Evolutionary conservation across 2,113 vertebrate species (phyloP).

Genomic region (Bubalus kerabau): DNA sequence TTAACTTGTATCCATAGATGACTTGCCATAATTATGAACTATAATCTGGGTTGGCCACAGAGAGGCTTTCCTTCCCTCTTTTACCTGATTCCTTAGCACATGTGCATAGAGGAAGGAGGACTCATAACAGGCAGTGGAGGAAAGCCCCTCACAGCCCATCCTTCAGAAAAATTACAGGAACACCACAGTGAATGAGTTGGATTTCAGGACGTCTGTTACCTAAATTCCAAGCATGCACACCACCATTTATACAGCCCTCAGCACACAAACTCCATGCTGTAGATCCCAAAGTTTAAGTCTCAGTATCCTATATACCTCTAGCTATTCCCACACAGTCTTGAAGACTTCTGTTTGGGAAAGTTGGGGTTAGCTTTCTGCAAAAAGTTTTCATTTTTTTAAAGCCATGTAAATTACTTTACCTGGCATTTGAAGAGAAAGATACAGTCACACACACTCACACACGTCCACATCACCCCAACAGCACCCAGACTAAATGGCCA

Average conservation of each 20-base stretch:
- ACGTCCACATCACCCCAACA: background rate
- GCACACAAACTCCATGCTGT: slow-evolving; percentile 33
- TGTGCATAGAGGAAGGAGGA: background rate
- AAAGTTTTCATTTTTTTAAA: background rate
- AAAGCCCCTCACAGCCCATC: background rate
- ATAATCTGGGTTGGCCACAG: slow-evolving; percentile 24
- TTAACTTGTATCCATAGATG: slow-evolving; percentile 54
- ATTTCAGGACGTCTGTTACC: slow-evolving; percentile 51
- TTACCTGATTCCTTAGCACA: slow-evolving; percentile 49
- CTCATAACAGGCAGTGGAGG: background rate
- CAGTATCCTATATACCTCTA: slow-evolving; percentile 47
- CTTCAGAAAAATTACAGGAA: slow-evolving; percentile 33
- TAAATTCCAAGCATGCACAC: slow-evolving; percentile 61
- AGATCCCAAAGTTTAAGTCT: slow-evolving; percentile 31
- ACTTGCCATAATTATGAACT: slow-evolving; percentile 46
- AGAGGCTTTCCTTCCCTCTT: slow-evolving; percentile 5
- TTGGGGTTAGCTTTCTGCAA: background rate
- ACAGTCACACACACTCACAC: background rate
- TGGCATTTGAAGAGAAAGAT: slow-evolving; percentile 7
- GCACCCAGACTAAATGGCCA: slow-evolving; percentile 48
- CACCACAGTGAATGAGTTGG: background rate
- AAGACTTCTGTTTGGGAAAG: background rate
- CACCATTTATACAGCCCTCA: slow-evolving; percentile 13
- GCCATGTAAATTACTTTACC: slow-evolving; percentile 10
- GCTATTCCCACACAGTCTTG: background rate